Evolutionary conservation across 2,888 invertebrate genomes (phyloP).

Genomic region (Lepidocyrtinus sp.): DNA sequence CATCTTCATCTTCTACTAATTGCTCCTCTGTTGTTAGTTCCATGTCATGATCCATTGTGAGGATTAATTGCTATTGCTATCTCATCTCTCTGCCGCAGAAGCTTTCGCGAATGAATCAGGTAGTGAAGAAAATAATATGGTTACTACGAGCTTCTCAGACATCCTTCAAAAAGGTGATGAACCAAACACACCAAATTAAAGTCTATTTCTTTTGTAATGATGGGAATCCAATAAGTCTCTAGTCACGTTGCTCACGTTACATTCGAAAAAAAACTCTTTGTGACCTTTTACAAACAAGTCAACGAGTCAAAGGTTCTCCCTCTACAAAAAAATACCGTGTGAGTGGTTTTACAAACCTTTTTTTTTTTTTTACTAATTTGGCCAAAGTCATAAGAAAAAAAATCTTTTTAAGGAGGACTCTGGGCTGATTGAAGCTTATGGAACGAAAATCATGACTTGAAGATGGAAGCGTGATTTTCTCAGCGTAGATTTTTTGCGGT

Average conservation of each 20-base stretch:
- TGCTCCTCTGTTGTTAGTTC: slow-evolving; percentile 10
- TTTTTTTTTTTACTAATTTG: not conserved
- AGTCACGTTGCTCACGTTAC: slow-evolving; percentile 13
- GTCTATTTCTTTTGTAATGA: slow-evolving; percentile 1
- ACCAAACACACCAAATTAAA: slow-evolving; percentile 4
- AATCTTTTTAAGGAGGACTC: not conserved
- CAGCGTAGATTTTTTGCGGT: not conserved
- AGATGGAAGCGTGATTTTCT: slow-evolving; percentile 2
- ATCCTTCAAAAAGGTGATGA: slow-evolving; percentile 1
- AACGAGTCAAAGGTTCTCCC: slow-evolving; percentile 12
- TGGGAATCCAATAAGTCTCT: slow-evolving; percentile 10
- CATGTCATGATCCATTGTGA: not conserved
- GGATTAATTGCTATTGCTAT: slow-evolving; percentile 5
- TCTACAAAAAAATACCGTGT: not conserved
- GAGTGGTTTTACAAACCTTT: slow-evolving; percentile 9
- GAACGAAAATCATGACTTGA: slow-evolving; percentile 17
- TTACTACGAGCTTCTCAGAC: not conserved
- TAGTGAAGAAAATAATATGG: slow-evolving; percentile 14
- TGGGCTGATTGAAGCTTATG: slow-evolving; percentile 9
- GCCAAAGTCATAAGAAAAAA: not conserved
- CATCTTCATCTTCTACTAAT: not conserved
- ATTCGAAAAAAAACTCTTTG: not conserved
- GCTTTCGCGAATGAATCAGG: not conserved
- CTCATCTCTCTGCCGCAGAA: not conserved
- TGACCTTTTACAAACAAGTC: slow-evolving; percentile 11